Evolutionary conservation across 2,888 invertebrate genomes (phyloP), one percentile per base, ranked within the genome.

Genomic region (Athalia rosae): DNA sequence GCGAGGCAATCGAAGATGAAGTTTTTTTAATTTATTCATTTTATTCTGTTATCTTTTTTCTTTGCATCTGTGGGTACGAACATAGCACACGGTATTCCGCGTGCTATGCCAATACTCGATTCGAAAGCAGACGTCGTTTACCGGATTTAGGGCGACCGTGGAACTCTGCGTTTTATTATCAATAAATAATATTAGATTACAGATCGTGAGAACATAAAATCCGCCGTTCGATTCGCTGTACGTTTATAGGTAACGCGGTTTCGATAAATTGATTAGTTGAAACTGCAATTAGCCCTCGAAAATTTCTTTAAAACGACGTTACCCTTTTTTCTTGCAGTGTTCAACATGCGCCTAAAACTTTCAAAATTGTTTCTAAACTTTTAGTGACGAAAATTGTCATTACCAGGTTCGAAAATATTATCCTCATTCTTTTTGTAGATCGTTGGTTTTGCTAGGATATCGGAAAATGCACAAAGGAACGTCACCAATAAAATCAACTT

Each of bases 391-490:
- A 53, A 53, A 11, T 9, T 3, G n/a, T 53, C 28, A 74, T 85
- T 81, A 88, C 88, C 88, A 81, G 87, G 87, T 77, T 88, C 88
- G 79, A 85, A 89, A 73, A 87, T 83, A 78, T 88, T 88, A 78
- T 88, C 88, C 64, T 85, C 85, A 77, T 88, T 88, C 45, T 84
- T 83, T 79, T 88, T 87, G 80, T 89, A 89, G 77, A 89, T 87
- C 62, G 85, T 89, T 11, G 88, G 86, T 78, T 87, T 88, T 45
- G 82, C 85, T 45, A 83, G 50, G 6, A 79, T 74, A 47, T 83
- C 81, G 48, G 80, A 79, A 56, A 84, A 78, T 4, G 85, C 73
- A 74, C 79, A 84, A 67, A 83, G 47, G n/a, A 83, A 43, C 4
- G 78, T 67, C 8, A 82, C 47, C 13, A 63, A 59, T 4, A 80